Conservation (phyloP, 1,140 invertebrate genomes). For the Drosophila lacteicornis region DNA sequence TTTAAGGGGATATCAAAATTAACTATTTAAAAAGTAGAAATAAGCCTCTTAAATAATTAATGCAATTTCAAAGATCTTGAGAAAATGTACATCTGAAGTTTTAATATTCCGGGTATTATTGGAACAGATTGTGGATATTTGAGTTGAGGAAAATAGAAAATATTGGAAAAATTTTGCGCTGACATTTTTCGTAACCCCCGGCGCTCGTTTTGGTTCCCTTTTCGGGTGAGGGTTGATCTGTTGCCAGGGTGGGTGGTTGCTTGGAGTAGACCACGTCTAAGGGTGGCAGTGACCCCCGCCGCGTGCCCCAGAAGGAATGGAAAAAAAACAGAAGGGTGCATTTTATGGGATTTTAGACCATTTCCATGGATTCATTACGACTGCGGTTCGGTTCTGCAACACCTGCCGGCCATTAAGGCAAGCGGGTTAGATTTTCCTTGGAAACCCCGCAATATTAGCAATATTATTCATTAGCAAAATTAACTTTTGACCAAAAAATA, state of each 20-base stretch:
- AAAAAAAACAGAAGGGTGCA: conserved; percentile 12
- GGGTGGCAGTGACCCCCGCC: conserved; percentile 20
- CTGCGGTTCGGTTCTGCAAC: conserved; percentile 1
- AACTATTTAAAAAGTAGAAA: no score
- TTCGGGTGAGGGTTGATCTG: conserved; percentile 8
- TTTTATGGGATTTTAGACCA: conserved; percentile 17
- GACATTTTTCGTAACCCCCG: conserved; percentile 1
- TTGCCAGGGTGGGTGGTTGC: conserved; percentile 12
- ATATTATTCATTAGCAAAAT: conserved; percentile 5
- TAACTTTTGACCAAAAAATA: conserved; percentile 4
- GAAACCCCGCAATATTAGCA: not conserved
- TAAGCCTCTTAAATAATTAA: no score
- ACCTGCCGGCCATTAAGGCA: conserved; percentile 12
- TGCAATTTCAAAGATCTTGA: no score
- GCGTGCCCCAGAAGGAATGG: conserved; percentile 10
- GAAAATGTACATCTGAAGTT: no score
- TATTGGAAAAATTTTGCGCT: conserved; percentile 3
- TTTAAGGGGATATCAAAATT: no score
- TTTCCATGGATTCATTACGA: conserved; percentile 21
- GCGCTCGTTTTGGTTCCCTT: not conserved
- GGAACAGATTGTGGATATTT: conserved; percentile 4
- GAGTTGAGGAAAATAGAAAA: not conserved
- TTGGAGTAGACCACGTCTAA: conserved; percentile 7
- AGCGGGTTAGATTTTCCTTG: not conserved
- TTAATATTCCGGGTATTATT: not conserved